A percentile compares a stretch with the other conserved stretches of the same genome.
Evolutionary conservation across 2,797 vertebrate genomes (phyloP).

Genomic region (Tinamus major): DNA sequence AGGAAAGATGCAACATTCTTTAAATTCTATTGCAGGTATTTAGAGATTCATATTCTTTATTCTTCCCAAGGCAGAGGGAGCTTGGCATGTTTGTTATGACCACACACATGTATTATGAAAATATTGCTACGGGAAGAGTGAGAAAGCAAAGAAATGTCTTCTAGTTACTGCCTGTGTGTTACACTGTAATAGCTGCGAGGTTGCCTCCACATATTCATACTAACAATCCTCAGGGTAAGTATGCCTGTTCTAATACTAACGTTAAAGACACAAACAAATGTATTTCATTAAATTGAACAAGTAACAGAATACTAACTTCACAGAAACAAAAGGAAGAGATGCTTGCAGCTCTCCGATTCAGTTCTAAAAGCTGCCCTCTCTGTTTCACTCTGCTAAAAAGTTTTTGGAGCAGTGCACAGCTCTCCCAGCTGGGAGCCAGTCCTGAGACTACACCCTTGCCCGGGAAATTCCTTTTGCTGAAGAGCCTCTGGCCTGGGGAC

Average conservation of each 20-base stretch:
- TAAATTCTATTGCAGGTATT: not conserved
- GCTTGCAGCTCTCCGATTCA: not conserved
- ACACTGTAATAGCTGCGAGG: not conserved
- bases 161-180: not conserved
- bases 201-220: not conserved
- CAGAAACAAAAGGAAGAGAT: not conserved
- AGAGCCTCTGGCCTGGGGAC: not conserved
- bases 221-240: not conserved
- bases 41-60: not conserved
- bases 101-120: not conserved
- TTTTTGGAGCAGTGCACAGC: not conserved
- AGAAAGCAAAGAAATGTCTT: not conserved
- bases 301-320: not conserved
- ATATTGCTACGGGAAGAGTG: not conserved
- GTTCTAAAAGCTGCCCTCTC: not conserved
- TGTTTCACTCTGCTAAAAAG: not conserved
- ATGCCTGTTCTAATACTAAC: not conserved
- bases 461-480: not conserved
- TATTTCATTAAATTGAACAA: not conserved
- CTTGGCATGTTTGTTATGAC: constrained; percentile 1
- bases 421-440: not conserved
- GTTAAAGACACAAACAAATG: not conserved
- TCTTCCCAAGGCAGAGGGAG: not conserved
- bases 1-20: not conserved
- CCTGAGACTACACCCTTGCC: not conserved